phyloP scores from a whole-genome alignment of 2,113 vertebrate species.

The Athene noctua region DNA sequence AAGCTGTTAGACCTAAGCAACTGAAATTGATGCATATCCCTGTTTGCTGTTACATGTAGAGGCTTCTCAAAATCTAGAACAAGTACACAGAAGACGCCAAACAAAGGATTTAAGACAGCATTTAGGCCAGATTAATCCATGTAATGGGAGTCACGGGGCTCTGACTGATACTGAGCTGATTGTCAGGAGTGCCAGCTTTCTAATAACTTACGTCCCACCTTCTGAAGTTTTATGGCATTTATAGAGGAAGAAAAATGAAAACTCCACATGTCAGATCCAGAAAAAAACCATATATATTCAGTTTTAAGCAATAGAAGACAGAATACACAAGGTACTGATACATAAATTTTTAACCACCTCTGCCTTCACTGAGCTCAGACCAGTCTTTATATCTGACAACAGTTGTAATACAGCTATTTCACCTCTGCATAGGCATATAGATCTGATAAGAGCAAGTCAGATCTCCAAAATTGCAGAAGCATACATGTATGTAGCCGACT shows the following conservation, averaged over 20 bases:
- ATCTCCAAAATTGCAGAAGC: background rate
- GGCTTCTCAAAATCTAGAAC: background rate
- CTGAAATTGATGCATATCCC: background rate
- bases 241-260: background rate
- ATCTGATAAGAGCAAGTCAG: background rate
- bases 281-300: background rate
- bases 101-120: background rate
- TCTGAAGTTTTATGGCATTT: background rate
- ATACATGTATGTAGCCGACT: background rate
- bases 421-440: background rate
- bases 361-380: background rate
- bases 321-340: background rate
- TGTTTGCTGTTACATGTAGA: background rate
- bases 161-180: background rate
- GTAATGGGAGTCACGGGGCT: background rate
- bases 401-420: background rate
- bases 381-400: background rate
- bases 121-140: background rate
- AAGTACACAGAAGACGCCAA: background rate
- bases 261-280: background rate
- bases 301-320: background rate
- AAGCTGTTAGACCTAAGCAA: background rate
- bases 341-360: background rate
- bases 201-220: background rate
- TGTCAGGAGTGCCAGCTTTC: background rate